Conservation (phyloP, 2,797 vertebrate genomes). For the Naso thynnoides region DNA sequence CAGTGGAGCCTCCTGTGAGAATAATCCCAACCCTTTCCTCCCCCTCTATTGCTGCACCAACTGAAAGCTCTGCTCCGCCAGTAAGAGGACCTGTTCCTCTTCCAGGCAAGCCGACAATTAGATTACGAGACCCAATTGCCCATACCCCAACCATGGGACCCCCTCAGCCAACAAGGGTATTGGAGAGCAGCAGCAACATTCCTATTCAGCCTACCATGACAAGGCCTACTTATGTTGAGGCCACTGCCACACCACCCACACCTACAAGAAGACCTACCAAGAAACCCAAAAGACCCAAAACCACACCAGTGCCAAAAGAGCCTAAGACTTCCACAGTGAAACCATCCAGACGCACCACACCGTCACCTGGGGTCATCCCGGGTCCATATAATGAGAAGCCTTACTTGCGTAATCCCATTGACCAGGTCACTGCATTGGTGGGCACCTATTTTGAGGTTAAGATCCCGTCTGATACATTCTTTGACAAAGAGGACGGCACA, state of each 20-base stretch:
- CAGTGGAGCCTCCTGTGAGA: conserved; percentile 89
- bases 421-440: conserved; percentile 92
- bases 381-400: conserved; percentile 89
- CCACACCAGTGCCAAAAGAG: conserved; percentile 87
- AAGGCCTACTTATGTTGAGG: conserved; percentile 85
- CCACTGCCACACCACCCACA: conserved; percentile 87
- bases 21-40: conserved; percentile 95
- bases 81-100: conserved; percentile 91
- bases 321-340: conserved; percentile 86
- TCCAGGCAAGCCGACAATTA: conserved; percentile 93
- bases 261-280: conserved; percentile 87
- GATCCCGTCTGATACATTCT: conserved; percentile 96
- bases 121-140: conserved; percentile 87
- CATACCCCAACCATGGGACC: conserved; percentile 91
- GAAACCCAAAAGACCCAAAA: conserved; percentile 87
- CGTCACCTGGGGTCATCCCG: conserved; percentile 77
- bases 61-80: conserved; percentile 90
- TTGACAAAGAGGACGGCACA: conserved; percentile 95
- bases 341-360: conserved; percentile 85
- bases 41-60: conserved; percentile 91
- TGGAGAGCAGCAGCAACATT: conserved; percentile 87
- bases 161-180: conserved; percentile 89
- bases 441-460: conserved; percentile 99
- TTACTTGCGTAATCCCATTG: conserved; percentile 91
- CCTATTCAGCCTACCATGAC: conserved; percentile 89